Base-by-base conservation (phyloP, 2,888 invertebrate genomes). In the Xestia rhomboidea region DNA sequence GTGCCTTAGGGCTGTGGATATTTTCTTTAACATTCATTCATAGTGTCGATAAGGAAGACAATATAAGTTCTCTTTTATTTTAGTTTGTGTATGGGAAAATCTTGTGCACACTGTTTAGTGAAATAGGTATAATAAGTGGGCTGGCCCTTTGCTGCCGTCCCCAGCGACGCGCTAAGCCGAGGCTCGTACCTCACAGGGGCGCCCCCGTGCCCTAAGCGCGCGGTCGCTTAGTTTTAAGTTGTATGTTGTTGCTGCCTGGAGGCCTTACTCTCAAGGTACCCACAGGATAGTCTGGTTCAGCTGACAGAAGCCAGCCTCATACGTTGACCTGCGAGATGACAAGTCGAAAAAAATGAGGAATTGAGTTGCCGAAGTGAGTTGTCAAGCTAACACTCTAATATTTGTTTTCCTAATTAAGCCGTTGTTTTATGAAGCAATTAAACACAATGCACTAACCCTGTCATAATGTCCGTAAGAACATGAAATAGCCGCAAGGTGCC, bases 1-100 rank as follows among this genome's bases (percentile, higher is more conserved):
- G 79, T 70, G 10, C 44, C 34, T 34, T 71, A 82, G 84, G 84
- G 80, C 13, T 84, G 74, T 0, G 13, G 30, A 64, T 64, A 38
- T 41, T 64, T 64, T 27, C 1, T 41, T 64, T n/a, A 7, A n/a
- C 13, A 18, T 27, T 64, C 10, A 62, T 34, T 34, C 62, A 34
- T 10, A 21, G 21, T 21, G 21, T 62, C 34, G 4, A 30, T 60
- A 30, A 34, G 10, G 62, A 34, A 21, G 7, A 57, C 57, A 34
- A 34, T 34, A 54, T n/a, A 13, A 54, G n/a, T n/a, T n/a, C n/a
- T n/a, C 13, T 54, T n/a, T 54, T 51, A 51, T 51, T 51, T 54
- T 13, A 27, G 27, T 13, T 27, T 57, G 11, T 27, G 13, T 27
- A 13, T 13, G n/a, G 54, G 5, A 1, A 54, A 1, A 13, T 1